These are phyloP conservation scores for Manis pentadactyla DNA, from an alignment of 2,797 vertebrate species.

Conservation along the genomic window DNA sequence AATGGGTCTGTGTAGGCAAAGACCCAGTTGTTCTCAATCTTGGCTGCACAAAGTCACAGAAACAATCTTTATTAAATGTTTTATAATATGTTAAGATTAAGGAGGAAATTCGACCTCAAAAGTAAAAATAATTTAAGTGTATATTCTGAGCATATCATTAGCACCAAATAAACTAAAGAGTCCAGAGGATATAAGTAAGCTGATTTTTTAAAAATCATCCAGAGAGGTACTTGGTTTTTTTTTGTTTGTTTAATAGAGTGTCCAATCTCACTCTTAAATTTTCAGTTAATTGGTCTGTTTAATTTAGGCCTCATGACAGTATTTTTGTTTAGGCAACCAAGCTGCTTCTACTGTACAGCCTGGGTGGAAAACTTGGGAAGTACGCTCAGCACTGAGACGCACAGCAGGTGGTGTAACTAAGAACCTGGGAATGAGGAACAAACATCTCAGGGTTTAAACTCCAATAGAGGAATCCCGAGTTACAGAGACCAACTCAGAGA, in stretches of 20 bases:
- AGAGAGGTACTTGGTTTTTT: neutral
- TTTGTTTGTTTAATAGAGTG: neutral
- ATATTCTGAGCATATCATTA: no score
- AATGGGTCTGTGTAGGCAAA: neutral
- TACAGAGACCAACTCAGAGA: neutral
- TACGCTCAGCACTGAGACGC: neutral
- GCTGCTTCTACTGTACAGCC: neutral
- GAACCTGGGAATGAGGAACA: neutral
- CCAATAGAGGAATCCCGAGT: neutral
- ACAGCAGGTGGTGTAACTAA: neutral
- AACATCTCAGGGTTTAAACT: neutral
- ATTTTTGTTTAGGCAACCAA: neutral
- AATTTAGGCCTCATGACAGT: neutral
- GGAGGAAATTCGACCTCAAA: conserved; percentile 14
- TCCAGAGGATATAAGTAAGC: no score
- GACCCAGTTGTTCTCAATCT: neutral
- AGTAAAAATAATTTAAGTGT: conserved; percentile 13
- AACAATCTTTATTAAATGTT: neutral
- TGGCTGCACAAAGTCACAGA: neutral
- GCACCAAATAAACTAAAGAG: no score
- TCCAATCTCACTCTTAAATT: neutral
- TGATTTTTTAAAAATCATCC: neutral
- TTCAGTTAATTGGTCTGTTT: neutral
- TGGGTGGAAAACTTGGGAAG: neutral
- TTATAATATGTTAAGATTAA: conserved; percentile 32